Evolutionary conservation across 2,888 invertebrate genomes (phyloP).

Genomic region (Clitarchus hookeri): DNA sequence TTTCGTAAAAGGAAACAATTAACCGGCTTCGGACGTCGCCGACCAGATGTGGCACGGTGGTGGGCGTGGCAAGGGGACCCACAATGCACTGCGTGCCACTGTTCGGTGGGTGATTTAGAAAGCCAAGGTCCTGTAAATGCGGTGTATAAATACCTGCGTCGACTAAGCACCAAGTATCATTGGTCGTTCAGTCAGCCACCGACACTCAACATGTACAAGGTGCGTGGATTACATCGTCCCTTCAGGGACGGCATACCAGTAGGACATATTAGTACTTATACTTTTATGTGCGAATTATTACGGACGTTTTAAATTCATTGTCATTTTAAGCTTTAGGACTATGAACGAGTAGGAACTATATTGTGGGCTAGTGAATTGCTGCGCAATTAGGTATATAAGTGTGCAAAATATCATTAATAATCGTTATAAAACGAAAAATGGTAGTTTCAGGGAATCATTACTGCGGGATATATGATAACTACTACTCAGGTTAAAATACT

Average conservation of each 20-base stretch:
- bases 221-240: background rate
- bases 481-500: too few relatives aligned
- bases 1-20: background rate
- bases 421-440: too few relatives aligned
- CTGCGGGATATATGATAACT: too few relatives aligned
- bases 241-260: background rate
- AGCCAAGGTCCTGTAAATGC: background rate
- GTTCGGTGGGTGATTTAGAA: background rate
- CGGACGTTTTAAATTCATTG: too few relatives aligned
- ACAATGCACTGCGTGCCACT: background rate
- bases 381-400: too few relatives aligned
- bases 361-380: too few relatives aligned
- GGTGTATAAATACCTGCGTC: background rate
- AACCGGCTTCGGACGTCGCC: background rate
- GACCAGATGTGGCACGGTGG: background rate
- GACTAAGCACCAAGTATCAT: background rate
- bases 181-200: background rate
- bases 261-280: too few relatives aligned
- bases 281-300: too few relatives aligned
- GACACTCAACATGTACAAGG: background rate
- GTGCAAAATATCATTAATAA: too few relatives aligned
- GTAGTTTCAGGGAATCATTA: too few relatives aligned
- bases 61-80: background rate
- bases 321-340: too few relatives aligned
- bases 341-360: too few relatives aligned